phyloP scores from a whole-genome alignment of 2,797 vertebrate genomes.

The Scolopax rusticola region DNA sequence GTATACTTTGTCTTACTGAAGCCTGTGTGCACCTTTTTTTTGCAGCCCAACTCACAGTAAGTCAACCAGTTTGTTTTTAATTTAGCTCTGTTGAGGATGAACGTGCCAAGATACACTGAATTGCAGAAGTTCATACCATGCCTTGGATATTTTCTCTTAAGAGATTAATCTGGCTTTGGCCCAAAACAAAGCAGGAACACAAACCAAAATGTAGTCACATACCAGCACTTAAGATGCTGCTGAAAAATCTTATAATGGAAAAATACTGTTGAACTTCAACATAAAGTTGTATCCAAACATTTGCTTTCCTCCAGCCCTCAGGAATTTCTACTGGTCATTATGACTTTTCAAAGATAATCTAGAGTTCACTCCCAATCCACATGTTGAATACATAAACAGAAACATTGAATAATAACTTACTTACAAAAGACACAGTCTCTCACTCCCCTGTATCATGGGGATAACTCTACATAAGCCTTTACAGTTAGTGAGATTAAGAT shows the following conservation, averaged over 20 bases:
- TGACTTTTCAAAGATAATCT: not conserved
- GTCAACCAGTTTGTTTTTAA: not conserved
- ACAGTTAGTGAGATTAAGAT: not conserved
- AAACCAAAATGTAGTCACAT: not conserved
- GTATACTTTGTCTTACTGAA: not conserved
- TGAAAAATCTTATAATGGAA: not conserved
- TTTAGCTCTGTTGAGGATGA: not conserved
- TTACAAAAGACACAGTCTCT: not conserved
- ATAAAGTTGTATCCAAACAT: not conserved
- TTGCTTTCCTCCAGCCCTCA: not conserved
- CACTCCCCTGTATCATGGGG: not conserved
- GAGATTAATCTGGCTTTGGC: not conserved
- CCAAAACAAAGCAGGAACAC: not conserved
- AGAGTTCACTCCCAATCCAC: not conserved
- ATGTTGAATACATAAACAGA: not conserved
- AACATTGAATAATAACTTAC: not conserved
- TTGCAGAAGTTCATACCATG: not conserved
- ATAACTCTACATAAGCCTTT: not conserved
- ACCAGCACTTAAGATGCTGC: not conserved
- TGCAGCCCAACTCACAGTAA: not conserved
- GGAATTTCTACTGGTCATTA: not conserved
- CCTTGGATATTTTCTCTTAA: slow-evolving; percentile 7
- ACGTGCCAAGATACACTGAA: not conserved
- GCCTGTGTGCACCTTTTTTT: not conserved
- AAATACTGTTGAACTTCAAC: not conserved